Percentiles rank a stretch among this genome's conserved stretches.
phyloP scores from a whole-genome alignment of 2,797 vertebrate genomes.

The Holocentrus rufus region DNA sequence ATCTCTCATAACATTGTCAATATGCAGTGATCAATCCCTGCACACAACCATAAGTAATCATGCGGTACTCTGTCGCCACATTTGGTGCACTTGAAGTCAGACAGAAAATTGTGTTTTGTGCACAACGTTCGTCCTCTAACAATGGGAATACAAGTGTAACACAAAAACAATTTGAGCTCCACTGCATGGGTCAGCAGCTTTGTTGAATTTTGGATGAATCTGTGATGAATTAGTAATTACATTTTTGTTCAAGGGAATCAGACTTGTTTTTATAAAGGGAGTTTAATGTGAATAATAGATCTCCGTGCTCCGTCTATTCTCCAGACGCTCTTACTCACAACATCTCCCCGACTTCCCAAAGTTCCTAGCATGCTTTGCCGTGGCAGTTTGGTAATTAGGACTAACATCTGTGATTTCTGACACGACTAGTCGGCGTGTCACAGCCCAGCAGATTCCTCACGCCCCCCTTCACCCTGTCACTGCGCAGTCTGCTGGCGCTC shows the following conservation, averaged over 20 bases:
- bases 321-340: slow-evolving; percentile 14
- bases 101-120: neutral
- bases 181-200: slow-evolving; percentile 50
- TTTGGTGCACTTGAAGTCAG: slow-evolving; percentile 1
- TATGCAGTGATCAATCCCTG: neutral
- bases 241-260: slow-evolving; percentile 47
- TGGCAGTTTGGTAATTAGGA: slow-evolving; percentile 67
- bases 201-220: slow-evolving; percentile 54
- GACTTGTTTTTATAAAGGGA: slow-evolving; percentile 37
- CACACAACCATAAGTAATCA: slow-evolving; percentile 44
- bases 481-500: slow-evolving; percentile 46
- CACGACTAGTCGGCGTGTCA: slow-evolving; percentile 64
- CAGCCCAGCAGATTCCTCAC: slow-evolving; percentile 50
- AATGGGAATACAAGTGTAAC: slow-evolving; percentile 13
- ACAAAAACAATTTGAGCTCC: slow-evolving; percentile 17
- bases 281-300: slow-evolving; percentile 65
- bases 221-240: slow-evolving; percentile 40
- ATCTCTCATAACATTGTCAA: neutral
- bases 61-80: slow-evolving; percentile 45
- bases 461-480: slow-evolving; percentile 44
- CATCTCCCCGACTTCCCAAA: slow-evolving; percentile 33
- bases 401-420: slow-evolving; percentile 71
- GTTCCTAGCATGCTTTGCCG: slow-evolving; percentile 39
- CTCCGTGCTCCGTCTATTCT: slow-evolving; percentile 36
- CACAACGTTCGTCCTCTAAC: slow-evolving; percentile 3